phyloP scores from a whole-genome alignment of 2,888 invertebrate genomes.

The Microctonus aethiopoides region DNA sequence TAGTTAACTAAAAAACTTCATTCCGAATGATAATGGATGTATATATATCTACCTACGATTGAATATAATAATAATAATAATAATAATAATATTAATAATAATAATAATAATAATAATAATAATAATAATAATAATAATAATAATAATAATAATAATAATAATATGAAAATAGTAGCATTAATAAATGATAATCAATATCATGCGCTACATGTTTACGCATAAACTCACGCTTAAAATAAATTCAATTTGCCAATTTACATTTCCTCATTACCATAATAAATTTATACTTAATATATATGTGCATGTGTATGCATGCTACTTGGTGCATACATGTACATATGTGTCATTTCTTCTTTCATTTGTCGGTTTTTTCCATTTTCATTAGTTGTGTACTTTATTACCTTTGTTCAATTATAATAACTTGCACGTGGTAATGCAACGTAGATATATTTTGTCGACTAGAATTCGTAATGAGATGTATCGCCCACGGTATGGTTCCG shows the following conservation, averaged over 20 bases:
- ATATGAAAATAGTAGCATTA: slow-evolving; percentile 33
- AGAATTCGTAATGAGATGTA: slow-evolving; percentile 65
- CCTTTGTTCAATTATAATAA: slow-evolving; percentile 34
- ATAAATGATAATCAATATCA: slow-evolving; percentile 39
- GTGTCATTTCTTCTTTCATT: slow-evolving; percentile 11
- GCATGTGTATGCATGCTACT: not conserved
- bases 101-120: too few relatives aligned
- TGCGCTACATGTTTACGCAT: slow-evolving; percentile 33
- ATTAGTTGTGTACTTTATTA: slow-evolving; percentile 19
- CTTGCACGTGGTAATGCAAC: slow-evolving; percentile 45
- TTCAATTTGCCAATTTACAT: slow-evolving; percentile 15
- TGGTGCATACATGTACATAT: slow-evolving; percentile 18
- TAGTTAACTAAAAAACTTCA: slow-evolving; percentile 3
- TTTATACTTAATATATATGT: not conserved
- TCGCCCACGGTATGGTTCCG: slow-evolving; percentile 58
- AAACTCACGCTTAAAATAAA: slow-evolving; percentile 7
- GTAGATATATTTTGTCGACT: slow-evolving; percentile 64
- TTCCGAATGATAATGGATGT: not conserved
- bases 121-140: too few relatives aligned
- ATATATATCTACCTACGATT: too few relatives aligned
- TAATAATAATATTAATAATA: too few relatives aligned
- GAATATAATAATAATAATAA: not conserved
- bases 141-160: too few relatives aligned
- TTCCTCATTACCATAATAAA: slow-evolving; percentile 10
- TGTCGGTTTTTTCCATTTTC: slow-evolving; percentile 1